phyloP scores from a whole-genome alignment of 2,113 vertebrate species.

The Columba janthina region DNA sequence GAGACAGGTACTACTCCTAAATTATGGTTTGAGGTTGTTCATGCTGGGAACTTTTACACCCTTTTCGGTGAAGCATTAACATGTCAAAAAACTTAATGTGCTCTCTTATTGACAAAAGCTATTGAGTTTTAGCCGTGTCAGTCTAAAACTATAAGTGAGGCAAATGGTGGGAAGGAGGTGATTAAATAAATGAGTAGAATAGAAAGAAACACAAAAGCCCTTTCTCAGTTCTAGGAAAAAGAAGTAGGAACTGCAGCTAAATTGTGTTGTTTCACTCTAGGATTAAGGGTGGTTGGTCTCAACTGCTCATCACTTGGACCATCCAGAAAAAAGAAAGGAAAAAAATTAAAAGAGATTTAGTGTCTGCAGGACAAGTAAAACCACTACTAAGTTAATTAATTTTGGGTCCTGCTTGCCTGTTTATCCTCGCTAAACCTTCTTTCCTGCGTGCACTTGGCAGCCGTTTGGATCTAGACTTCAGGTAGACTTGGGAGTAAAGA shows the following conservation, averaged over 20 bases:
- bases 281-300: background rate
- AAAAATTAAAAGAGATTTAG: background rate
- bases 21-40: background rate
- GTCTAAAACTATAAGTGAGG: background rate
- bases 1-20: background rate
- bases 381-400: accelerated
- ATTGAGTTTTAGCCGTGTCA: background rate
- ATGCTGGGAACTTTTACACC: background rate
- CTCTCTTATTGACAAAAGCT: background rate
- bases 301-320: background rate
- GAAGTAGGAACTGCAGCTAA: background rate
- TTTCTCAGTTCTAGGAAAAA: background rate
- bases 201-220: background rate
- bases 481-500: background rate
- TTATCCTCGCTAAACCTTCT: background rate
- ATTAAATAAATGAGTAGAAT: background rate
- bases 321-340: no score
- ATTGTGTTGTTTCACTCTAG: background rate
- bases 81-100: background rate
- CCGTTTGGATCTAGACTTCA: background rate
- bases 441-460: accelerated
- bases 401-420: background rate
- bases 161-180: background rate
- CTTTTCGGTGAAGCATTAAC: background rate
- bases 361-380: background rate